Percentiles rank a stretch among this genome's conserved stretches.
Evolutionary conservation across 2,888 invertebrate genomes (phyloP).

Genomic region (Synanthedon myopaeformis): DNA sequence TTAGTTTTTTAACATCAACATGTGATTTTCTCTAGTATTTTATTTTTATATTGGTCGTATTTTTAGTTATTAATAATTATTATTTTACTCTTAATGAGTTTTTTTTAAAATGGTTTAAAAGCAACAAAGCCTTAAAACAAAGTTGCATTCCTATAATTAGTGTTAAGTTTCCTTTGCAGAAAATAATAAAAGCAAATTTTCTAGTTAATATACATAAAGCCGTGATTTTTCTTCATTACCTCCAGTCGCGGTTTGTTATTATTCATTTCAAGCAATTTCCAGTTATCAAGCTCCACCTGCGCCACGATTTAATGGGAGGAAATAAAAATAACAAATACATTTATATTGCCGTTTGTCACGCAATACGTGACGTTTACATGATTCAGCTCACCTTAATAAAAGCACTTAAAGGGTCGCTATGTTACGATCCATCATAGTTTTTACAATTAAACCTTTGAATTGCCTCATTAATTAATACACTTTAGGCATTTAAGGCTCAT

Average conservation of each 20-base stretch:
- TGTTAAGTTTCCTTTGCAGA: background rate
- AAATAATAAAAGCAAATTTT: background rate
- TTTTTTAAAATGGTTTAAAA: no score
- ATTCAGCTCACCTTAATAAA: background rate
- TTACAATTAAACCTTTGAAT: background rate
- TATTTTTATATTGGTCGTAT: no score
- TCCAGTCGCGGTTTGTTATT: background rate
- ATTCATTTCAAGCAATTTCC: background rate
- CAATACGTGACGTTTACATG: background rate
- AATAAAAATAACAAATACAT: background rate
- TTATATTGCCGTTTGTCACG: background rate
- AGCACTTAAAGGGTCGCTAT: background rate
- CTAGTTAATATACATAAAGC: background rate
- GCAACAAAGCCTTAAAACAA: no score
- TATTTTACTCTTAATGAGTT: no score
- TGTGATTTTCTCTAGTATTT: no score
- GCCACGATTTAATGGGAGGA: background rate
- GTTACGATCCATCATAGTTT: background rate
- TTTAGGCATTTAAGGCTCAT: background rate
- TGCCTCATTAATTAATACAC: background rate
- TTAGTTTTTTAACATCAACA: no score
- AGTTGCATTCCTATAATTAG: background rate
- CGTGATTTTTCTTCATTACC: background rate
- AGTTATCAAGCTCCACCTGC: background rate
- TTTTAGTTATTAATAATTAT: no score